phyloP scores from a whole-genome alignment of 2,888 invertebrate genomes.

The Aelia acuminata region DNA sequence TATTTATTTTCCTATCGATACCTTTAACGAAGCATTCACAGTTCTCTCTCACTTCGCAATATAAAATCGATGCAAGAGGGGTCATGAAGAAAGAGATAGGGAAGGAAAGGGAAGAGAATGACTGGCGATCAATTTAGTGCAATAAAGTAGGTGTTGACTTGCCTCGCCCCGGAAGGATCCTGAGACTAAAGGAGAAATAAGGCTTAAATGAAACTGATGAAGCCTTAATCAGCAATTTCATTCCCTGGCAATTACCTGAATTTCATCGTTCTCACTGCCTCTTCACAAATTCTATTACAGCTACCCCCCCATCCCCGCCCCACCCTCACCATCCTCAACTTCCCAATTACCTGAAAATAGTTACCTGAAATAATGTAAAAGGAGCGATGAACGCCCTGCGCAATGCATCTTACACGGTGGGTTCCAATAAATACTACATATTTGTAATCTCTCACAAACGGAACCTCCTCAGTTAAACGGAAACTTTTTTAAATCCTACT shows the following conservation, averaged over 20 bases:
- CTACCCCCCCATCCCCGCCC: background rate
- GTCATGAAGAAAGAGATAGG: background rate
- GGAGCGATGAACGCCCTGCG: background rate
- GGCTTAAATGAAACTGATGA: conserved; percentile 56
- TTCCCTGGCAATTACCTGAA: conserved; percentile 37
- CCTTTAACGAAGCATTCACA: background rate
- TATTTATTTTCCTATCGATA: background rate
- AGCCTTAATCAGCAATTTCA: conserved; percentile 52
- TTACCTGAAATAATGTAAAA: conserved; percentile 8
- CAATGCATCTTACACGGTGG: background rate
- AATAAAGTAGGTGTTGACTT: background rate
- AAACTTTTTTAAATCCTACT: too few relatives aligned
- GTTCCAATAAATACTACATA: background rate
- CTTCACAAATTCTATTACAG: conserved; percentile 33
- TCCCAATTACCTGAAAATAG: conserved; percentile 10
- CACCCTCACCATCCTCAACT: background rate
- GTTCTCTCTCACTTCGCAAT: background rate
- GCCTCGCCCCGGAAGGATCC: background rate
- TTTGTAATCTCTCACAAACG: too few relatives aligned
- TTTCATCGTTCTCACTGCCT: conserved; percentile 15
- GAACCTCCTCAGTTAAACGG: too few relatives aligned
- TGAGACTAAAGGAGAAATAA: conserved; percentile 39
- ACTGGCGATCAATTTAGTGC: conserved; percentile 15
- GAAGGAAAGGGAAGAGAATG: background rate
- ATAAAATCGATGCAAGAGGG: background rate